phyloP scores from a whole-genome alignment of 92 coral and sea anemone species.

The Heliopora coerulea region DNA sequence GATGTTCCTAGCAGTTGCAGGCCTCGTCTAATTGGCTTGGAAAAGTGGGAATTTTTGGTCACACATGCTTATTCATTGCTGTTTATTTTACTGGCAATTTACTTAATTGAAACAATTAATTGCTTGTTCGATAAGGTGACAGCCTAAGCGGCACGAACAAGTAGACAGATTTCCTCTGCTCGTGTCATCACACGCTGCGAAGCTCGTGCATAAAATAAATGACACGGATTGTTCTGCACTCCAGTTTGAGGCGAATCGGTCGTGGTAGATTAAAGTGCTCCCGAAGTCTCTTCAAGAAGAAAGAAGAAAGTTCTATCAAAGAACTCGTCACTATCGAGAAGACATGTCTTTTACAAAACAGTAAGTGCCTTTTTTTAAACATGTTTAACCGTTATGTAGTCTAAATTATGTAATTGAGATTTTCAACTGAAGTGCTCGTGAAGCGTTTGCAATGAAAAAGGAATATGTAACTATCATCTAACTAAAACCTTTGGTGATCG shows the following conservation, averaged over 20 bases:
- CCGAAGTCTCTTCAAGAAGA: background rate
- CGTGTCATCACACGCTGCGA: slow-evolving; percentile 37
- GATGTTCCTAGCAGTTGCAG: too few relatives aligned
- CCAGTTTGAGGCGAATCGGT: background rate
- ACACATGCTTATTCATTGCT: background rate
- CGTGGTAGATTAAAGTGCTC: background rate
- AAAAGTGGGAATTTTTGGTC: too few relatives aligned
- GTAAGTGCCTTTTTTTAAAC: background rate
- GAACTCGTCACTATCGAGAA: background rate
- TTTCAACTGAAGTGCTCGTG: too few relatives aligned
- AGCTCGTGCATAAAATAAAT: slow-evolving; percentile 19
- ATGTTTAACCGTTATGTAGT: too few relatives aligned
- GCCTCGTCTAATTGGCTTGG: too few relatives aligned
- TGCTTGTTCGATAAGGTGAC: slow-evolving; percentile 33
- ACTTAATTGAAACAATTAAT: slow-evolving; percentile 28
- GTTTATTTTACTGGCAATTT: slow-evolving; percentile 22
- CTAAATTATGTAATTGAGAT: too few relatives aligned
- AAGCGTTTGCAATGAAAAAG: too few relatives aligned
- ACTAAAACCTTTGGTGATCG: too few relatives aligned
- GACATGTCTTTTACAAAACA: background rate
- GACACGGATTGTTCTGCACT: background rate
- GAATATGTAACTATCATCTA: too few relatives aligned
- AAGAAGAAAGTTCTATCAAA: background rate
- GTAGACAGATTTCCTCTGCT: slow-evolving; percentile 29
- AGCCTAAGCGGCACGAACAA: slow-evolving; percentile 32